A percentile compares a stretch with the other conserved stretches of the same genome.
These are phyloP conservation scores for Eretmochelys imbricata DNA, from an alignment of 2,113 vertebrate species.

Conservation along the genomic window DNA sequence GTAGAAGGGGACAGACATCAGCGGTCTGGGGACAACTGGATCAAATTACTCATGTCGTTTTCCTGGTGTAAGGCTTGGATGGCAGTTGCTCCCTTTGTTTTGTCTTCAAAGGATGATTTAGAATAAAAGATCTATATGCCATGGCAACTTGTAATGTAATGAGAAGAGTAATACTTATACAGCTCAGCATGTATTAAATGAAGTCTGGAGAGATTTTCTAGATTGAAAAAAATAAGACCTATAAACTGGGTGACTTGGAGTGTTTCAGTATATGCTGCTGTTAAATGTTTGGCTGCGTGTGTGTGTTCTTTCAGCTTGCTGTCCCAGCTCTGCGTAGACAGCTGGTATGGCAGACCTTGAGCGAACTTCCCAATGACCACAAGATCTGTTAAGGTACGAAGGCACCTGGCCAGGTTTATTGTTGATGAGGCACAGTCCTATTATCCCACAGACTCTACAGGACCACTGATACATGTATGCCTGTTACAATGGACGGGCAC, in stretches of 20 bases:
- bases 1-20: not conserved
- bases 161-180: not conserved
- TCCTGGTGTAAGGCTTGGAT: not conserved
- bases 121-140: conserved; percentile 3
- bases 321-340: too few species aligned
- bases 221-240: not conserved
- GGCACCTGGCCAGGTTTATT: too few species aligned
- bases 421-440: too few species aligned
- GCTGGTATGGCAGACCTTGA: too few species aligned
- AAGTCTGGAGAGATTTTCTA: not conserved
- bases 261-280: not conserved
- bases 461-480: too few species aligned
- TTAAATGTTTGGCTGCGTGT: too few species aligned
- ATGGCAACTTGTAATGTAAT: not conserved
- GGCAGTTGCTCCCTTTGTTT: not conserved
- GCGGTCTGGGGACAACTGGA: not conserved
- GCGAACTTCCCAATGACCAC: too few species aligned
- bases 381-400: too few species aligned
- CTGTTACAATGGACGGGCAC: too few species aligned
- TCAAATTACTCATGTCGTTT: not conserved
- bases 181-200: not conserved
- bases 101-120: not conserved
- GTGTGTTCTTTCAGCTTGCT: too few species aligned
- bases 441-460: too few species aligned
- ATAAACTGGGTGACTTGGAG: not conserved